These are phyloP conservation scores for Spodoptera littoralis DNA, from an alignment of 2,888 invertebrate species.

Conservation along the genomic window DNA sequence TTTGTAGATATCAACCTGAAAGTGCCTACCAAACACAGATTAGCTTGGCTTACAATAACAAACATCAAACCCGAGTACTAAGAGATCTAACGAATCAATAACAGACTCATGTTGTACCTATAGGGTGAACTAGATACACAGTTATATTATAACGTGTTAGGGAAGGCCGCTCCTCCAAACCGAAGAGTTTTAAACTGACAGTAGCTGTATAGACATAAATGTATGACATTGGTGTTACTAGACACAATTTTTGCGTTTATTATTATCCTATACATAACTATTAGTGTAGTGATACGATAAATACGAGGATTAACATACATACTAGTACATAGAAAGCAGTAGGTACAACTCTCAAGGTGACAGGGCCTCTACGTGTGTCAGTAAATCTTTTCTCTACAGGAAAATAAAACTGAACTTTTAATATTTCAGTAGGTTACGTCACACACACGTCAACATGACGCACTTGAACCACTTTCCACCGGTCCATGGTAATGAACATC, in stretches of 20 bases:
- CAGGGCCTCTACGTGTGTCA: neutral
- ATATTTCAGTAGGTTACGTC: slow-evolving; percentile 69
- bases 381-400: slow-evolving; percentile 4
- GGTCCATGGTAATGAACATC: slow-evolving; percentile 55
- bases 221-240: neutral
- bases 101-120: no score
- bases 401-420: slow-evolving; percentile 15
- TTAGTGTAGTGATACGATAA: no score
- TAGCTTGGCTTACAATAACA: no score
- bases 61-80: no score
- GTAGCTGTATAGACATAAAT: slow-evolving; percentile 4
- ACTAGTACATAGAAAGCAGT: no score
- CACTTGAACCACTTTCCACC: slow-evolving; percentile 65
- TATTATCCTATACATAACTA: no score
- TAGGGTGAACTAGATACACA: slow-evolving; percentile 7
- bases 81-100: no score
- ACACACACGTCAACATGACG: slow-evolving; percentile 73
- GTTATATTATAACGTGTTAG: slow-evolving; percentile 16
- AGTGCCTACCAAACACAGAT: no score
- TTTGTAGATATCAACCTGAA: no score
- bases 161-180: slow-evolving; percentile 26
- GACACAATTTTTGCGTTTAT: no score
- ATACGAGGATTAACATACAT: no score
- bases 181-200: slow-evolving; percentile 3
- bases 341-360: slow-evolving; percentile 4